These are phyloP conservation scores for Leptoclinus maculatus DNA, from an alignment of 2,797 vertebrate genomes.

Conservation along the genomic window DNA sequence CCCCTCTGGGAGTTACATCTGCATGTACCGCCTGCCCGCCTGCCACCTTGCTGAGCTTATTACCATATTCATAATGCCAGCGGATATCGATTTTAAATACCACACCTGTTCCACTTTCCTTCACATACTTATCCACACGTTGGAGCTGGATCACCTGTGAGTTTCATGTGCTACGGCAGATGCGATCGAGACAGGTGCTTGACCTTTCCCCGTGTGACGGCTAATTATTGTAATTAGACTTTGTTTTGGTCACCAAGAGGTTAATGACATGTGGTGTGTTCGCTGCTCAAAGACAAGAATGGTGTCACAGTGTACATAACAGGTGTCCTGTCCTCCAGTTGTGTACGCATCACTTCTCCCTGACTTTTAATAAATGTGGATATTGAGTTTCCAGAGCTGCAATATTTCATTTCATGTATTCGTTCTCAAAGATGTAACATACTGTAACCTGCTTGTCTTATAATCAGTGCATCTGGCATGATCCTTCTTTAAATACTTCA, in stretches of 20 bases:
- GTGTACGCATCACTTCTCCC: slow-evolving; percentile 22
- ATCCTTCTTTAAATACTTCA: slow-evolving; percentile 44
- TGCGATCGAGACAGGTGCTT: slow-evolving; percentile 47
- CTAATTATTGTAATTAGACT: slow-evolving; percentile 67
- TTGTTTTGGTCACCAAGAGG: slow-evolving; percentile 53
- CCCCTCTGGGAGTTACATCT: slow-evolving; percentile 77
- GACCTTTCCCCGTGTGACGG: slow-evolving; percentile 50
- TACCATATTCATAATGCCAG: slow-evolving; percentile 82
- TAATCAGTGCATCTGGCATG: slow-evolving; percentile 45
- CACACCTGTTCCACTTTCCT: slow-evolving; percentile 78
- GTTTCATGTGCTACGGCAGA: slow-evolving; percentile 24
- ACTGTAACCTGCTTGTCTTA: slow-evolving; percentile 17
- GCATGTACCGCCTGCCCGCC: slow-evolving; percentile 70
- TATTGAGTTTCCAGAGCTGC: neutral
- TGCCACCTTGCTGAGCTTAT: slow-evolving; percentile 71
- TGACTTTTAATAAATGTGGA: slow-evolving; percentile 25
- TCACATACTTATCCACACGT: slow-evolving; percentile 28
- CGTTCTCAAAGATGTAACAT: slow-evolving; percentile 14
- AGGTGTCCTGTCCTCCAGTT: slow-evolving; percentile 47
- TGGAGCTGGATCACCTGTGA: slow-evolving; percentile 32
- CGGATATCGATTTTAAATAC: slow-evolving; percentile 79
- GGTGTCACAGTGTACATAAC: slow-evolving; percentile 40
- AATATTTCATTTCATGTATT: slow-evolving; percentile 14
- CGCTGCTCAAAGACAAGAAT: slow-evolving; percentile 29
- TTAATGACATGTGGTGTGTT: slow-evolving; percentile 36